A percentile compares a stretch with the other conserved stretches of the same genome.
phyloP scores from a whole-genome alignment of 1,140 invertebrate species.

The Hycleus cichorii region DNA sequence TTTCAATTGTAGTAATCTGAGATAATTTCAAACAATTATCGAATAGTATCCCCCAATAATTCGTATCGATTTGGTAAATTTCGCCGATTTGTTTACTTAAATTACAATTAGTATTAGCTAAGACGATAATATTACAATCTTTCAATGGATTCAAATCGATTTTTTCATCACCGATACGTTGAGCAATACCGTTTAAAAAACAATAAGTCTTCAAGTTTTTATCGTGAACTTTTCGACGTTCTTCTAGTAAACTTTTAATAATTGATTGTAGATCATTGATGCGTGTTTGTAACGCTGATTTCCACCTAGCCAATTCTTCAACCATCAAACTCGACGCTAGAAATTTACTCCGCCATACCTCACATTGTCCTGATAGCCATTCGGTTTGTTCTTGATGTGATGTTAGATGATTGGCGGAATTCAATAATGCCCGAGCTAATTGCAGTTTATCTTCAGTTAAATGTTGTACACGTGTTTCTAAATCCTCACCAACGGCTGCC shows the following conservation, averaged over 20 bases:
- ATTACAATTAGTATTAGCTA: constrained; percentile 36
- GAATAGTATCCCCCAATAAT: not conserved
- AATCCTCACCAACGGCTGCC: constrained; percentile 88
- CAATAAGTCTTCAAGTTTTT: constrained; percentile 63
- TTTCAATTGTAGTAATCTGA: constrained; percentile 39
- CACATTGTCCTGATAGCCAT: constrained; percentile 84
- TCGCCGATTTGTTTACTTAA: constrained; percentile 38
- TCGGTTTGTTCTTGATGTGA: constrained; percentile 89
- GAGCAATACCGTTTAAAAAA: constrained; percentile 42
- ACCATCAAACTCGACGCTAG: constrained; percentile 86
- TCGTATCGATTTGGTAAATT: constrained; percentile 21
- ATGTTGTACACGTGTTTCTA: constrained; percentile 79
- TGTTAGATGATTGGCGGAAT: constrained; percentile 73
- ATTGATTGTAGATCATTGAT: constrained; percentile 68
- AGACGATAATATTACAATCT: constrained; percentile 42
- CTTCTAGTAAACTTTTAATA: constrained; percentile 66
- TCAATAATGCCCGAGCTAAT: constrained; percentile 73
- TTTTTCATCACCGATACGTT: constrained; percentile 33
- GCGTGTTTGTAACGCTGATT: constrained; percentile 67
- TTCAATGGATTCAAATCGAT: constrained; percentile 31
- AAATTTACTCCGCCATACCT: constrained; percentile 94
- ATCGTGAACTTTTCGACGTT: constrained; percentile 61
- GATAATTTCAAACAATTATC: constrained; percentile 20
- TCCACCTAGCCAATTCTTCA: constrained; percentile 80
- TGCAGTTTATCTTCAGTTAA: constrained; percentile 87